Base-by-base conservation (phyloP, 2,797 vertebrate genomes). In the Fringilla coelebs region DNA sequence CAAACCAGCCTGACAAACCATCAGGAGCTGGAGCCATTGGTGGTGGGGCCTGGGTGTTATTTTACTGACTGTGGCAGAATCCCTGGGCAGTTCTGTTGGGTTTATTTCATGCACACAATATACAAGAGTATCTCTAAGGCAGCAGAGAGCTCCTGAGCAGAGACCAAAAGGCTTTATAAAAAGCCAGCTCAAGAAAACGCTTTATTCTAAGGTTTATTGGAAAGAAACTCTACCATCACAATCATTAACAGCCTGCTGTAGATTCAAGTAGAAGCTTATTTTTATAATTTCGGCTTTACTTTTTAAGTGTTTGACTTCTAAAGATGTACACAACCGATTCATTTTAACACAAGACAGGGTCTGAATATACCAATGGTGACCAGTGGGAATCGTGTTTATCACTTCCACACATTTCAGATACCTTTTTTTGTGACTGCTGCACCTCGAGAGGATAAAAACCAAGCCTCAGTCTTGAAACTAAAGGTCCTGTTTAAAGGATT, bases 101-200 rank as follows among this genome's bases (percentile, higher is more conserved):
- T 83, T 91, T 89, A 65, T 85, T 95, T 92, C 57, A 89, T 80
- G 41, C 66, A 83, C 36, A 90, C 54, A 94, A 71, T 82, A 93
- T 92, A 88, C 63, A 77, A 82, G 78, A 77, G 68, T 95, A 90
- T 97, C 88, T 95, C 93, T 96, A 95, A 97, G 92, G 93, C 93
- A 93, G 92, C 90, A 91, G 93, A 94, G 74, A 85, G 48, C 88
- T 96, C 89, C 87, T 61, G 72, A 93, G 85, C 49, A 80, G 48
- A 77, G 38, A 96, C 89, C 67, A 92, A 87, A 90, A 92, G 61
- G 45, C 76, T 91, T 92, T 72, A 49, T 55, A 52, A 71, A 74
- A 45, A 92, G 61, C 6, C 61, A 91, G 49, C 84, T 87, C 74
- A 76, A 89, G 81, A 79, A 96, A 89, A 60, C 1, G 7, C 45